These are phyloP conservation scores for Tonatia bakeri DNA, from an alignment of 2,113 vertebrate species.

Conservation along the genomic window DNA sequence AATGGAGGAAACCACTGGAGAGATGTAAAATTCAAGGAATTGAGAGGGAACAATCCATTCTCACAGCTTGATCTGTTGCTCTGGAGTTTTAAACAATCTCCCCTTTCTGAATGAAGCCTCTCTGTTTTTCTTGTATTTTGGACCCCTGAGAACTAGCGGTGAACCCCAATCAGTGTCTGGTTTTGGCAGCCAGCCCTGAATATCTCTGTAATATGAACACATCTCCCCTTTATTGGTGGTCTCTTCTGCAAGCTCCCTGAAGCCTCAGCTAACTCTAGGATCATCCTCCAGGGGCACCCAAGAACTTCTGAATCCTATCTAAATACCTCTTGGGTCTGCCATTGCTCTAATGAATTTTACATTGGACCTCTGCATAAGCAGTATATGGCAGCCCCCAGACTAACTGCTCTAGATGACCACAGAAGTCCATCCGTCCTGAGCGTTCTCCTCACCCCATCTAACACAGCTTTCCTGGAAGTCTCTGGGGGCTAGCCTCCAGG, in stretches of 20 bases:
- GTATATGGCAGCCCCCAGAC: not conserved
- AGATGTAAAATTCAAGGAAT: not conserved
- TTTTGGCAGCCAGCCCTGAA: not conserved
- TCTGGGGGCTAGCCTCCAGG: not conserved
- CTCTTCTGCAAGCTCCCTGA: not conserved
- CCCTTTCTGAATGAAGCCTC: not conserved
- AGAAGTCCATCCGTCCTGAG: not conserved
- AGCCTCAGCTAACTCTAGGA: not conserved
- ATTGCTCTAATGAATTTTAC: not conserved
- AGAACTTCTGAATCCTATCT: not conserved
- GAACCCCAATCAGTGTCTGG: not conserved
- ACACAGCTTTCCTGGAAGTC: not conserved
- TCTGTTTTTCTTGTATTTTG: not conserved
- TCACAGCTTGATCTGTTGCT: not conserved
- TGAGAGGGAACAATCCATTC: not conserved
- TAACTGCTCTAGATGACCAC: not conserved
- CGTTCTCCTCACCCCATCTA: not conserved
- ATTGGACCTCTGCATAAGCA: not conserved
- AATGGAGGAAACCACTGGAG: not conserved
- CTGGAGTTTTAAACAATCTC: not conserved
- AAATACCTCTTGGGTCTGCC: not conserved
- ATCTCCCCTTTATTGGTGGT: not conserved
- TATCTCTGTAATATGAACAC: fast-evolving
- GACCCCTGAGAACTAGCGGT: not conserved
- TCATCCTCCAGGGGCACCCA: not conserved